Conservation (phyloP, 2,113 vertebrate genomes). For the Orientallactaga bullata region DNA sequence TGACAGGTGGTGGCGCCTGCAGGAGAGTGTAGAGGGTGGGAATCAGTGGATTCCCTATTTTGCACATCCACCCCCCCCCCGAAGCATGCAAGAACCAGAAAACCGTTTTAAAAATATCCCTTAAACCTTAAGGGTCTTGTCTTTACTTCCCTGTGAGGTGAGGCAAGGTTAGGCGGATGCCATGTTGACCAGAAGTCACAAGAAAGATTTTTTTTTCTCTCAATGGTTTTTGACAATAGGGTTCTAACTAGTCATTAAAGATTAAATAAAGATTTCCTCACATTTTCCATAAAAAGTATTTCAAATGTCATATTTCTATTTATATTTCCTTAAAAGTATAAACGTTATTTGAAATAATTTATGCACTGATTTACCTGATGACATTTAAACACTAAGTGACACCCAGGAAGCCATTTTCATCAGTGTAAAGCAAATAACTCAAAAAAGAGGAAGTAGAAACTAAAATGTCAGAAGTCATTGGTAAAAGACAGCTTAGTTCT, state of each 20-base stretch:
- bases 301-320: slow-evolving; percentile 23
- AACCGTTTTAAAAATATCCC: too few species aligned
- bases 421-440: slow-evolving; percentile 10
- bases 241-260: not conserved
- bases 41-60: too few species aligned
- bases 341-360: slow-evolving; percentile 63
- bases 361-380: not conserved
- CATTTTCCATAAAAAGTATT: not conserved
- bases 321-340: slow-evolving; percentile 2
- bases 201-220: too few species aligned
- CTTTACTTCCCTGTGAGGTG: too few species aligned
- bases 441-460: not conserved
- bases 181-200: too few species aligned
- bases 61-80: too few species aligned
- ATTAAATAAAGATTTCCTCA: not conserved
- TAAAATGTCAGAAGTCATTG: not conserved
- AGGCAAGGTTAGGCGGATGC: too few species aligned
- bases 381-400: slow-evolving; percentile 54
- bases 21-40: too few species aligned
- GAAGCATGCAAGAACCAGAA: too few species aligned
- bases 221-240: not conserved
- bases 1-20: too few species aligned
- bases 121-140: too few species aligned
- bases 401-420: not conserved
- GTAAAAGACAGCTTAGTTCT: not conserved